Base-by-base conservation (phyloP, 2,888 invertebrate genomes). In the Oligia fasciuncula region DNA sequence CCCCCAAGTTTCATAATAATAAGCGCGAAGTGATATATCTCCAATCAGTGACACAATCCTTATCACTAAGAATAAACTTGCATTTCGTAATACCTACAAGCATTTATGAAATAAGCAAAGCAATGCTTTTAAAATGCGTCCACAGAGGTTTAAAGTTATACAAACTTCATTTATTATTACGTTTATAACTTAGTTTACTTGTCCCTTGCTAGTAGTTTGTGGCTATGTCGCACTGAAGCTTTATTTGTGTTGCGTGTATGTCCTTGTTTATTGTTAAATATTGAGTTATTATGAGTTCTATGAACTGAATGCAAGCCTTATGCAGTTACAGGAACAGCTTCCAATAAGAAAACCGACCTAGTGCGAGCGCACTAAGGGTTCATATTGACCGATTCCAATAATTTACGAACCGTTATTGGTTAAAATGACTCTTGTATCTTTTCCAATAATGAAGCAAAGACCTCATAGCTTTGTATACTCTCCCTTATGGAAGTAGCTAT, bases 41-140 rank as follows among this genome's bases (percentile, higher is more conserved):
- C 23, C 46, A 76, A 86, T 85, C 83, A 65, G 72, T 87, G 79
- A 87, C 85, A 81, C 78, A 88, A 86, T 74, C 62, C 73, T 88
- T 87, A 87, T 87, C 87, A 79, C 46, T 63, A 11, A 79, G 88
- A 87, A 87, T 88, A 85, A 85, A 77, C 49, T 74, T 75, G n/a
- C 43, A 76, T 81, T 79, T 88, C 67, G 49, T 85, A 77, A 88
- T 80, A 57, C n/a, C n/a, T 43, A 70, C 23, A 19, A 43, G 63
- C 73, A 49, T 19, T 1, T 29, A 29, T 75, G 71, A 54, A 67
- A 67, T 69, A 66, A 67, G 46, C 46, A 63, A 63, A 72, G 57
- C 49, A 57, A 76, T 11, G 46, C 75, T 79, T 79, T 63, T 73
- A 73, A 60, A 76, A 76, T 83, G 51, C 62, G 71, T 70, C 72